Percentiles rank a stretch among this genome's conserved stretches.
Evolutionary conservation across 2,888 invertebrate species (phyloP).

Genomic region (Eucera pruinosa): DNA sequence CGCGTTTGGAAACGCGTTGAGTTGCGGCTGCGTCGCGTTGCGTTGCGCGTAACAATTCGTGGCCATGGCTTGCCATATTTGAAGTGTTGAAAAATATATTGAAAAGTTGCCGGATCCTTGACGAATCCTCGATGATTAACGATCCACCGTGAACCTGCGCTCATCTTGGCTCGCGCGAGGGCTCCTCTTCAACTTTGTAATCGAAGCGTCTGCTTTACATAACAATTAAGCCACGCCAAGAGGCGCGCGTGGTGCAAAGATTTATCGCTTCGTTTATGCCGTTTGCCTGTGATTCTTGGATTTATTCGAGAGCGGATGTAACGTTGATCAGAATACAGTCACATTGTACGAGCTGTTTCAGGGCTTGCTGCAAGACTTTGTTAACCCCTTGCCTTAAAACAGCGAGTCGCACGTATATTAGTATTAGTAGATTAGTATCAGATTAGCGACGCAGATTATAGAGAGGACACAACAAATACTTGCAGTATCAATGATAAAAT

Average conservation of each 20-base stretch:
- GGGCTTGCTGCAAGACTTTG: too few species aligned
- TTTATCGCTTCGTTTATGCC: neutral
- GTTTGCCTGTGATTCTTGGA: neutral
- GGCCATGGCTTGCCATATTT: conserved; percentile 40
- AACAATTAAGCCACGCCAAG: conserved; percentile 16
- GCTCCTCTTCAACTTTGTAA: conserved; percentile 11
- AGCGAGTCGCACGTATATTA: too few species aligned
- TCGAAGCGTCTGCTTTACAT: conserved; percentile 27
- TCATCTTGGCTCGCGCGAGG: neutral
- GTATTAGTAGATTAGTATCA: too few species aligned
- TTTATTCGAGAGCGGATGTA: too few species aligned
- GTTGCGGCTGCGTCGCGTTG: neutral
- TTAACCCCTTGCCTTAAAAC: too few species aligned
- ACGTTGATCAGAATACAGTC: too few species aligned
- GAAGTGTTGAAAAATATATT: conserved; percentile 42
- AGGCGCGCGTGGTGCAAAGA: neutral
- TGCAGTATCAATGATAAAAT: too few species aligned
- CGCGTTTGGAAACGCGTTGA: conserved; percentile 2
- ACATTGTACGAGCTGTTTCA: too few species aligned
- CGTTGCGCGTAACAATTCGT: too few species aligned
- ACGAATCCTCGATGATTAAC: conserved; percentile 50
- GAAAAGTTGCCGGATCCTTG: conserved; percentile 40
- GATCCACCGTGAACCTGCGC: neutral
- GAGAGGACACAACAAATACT: too few species aligned
- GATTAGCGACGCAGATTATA: too few species aligned